Conservation (phyloP, 2,113 vertebrate species). For the Pygoscelis adeliae region DNA sequence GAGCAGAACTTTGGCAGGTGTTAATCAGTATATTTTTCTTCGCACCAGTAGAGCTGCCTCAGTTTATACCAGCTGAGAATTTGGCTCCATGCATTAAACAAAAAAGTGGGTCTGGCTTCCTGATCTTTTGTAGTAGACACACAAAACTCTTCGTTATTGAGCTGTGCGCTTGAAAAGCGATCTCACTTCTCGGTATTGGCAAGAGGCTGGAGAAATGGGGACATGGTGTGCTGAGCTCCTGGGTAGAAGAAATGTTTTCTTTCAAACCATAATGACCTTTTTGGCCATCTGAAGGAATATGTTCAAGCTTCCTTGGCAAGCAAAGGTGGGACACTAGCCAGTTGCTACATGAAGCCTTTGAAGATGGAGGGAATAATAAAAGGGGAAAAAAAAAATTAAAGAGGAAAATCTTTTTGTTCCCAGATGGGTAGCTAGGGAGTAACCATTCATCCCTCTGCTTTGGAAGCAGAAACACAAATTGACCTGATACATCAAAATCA, state of each 20-base stretch:
- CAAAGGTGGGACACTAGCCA: slow-evolving; percentile 33
- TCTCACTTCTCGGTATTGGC: slow-evolving; percentile 45
- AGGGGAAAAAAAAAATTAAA: background rate
- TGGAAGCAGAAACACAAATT: background rate
- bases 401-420: slow-evolving; percentile 15
- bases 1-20: slow-evolving; percentile 60
- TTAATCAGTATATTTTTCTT: slow-evolving; percentile 58
- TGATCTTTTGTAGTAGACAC: slow-evolving; percentile 51
- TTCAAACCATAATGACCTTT: slow-evolving; percentile 55
- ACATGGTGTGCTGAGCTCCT: slow-evolving; percentile 58
- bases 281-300: slow-evolving; percentile 49
- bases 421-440: background rate
- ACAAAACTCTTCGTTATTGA: slow-evolving; percentile 23
- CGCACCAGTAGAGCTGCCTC: background rate
- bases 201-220: slow-evolving; percentile 43
- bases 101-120: slow-evolving; percentile 23
- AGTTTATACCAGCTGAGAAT: slow-evolving; percentile 49
- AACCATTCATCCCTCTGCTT: background rate
- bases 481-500: background rate
- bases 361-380: slow-evolving; percentile 48
- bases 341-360: slow-evolving; percentile 57
- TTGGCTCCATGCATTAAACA: slow-evolving; percentile 23
- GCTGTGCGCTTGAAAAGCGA: slow-evolving; percentile 40
- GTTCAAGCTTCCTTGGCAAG: slow-evolving; percentile 55
- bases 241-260: slow-evolving; percentile 59